Conservation (phyloP, 2,113 vertebrate genomes). For the Stigmatopora argus region DNA sequence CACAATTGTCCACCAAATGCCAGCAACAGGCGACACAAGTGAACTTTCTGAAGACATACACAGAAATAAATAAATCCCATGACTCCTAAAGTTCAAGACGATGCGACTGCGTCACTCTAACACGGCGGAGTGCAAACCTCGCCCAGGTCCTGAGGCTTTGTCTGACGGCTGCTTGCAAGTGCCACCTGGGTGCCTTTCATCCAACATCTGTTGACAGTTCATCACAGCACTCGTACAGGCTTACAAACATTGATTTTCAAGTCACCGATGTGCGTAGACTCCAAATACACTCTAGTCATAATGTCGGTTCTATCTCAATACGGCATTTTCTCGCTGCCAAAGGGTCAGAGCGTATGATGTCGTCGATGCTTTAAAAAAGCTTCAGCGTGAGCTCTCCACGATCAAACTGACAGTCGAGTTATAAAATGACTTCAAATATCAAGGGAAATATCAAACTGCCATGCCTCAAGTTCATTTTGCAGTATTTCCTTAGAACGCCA, state of each 20-base stretch:
- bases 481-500: too few species aligned
- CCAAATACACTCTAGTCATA: not conserved
- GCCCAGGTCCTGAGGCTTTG: slow-evolving; percentile 58
- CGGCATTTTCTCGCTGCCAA: not conserved
- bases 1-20: too few species aligned
- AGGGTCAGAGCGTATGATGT: not conserved
- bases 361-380: not conserved
- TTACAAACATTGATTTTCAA: slow-evolving; percentile 27
- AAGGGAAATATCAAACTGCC: too few species aligned
- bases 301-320: not conserved
- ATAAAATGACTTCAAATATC: slow-evolving; percentile 55
- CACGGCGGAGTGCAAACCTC: slow-evolving; percentile 38
- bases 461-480: too few species aligned
- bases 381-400: slow-evolving; percentile 33
- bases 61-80: not conserved
- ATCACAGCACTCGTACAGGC: slow-evolving; percentile 34
- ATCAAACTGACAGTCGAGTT: slow-evolving; percentile 70
- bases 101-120: not conserved
- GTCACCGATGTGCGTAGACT: slow-evolving; percentile 25
- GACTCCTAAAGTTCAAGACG: slow-evolving; percentile 25
- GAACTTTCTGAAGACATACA: not conserved
- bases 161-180: slow-evolving; percentile 61
- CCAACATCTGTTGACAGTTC: slow-evolving; percentile 55
- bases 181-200: slow-evolving; percentile 68
- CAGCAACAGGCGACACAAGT: not conserved